phyloP scores from a whole-genome alignment of 2,797 vertebrate species.

The Crypturellus tataupa region DNA sequence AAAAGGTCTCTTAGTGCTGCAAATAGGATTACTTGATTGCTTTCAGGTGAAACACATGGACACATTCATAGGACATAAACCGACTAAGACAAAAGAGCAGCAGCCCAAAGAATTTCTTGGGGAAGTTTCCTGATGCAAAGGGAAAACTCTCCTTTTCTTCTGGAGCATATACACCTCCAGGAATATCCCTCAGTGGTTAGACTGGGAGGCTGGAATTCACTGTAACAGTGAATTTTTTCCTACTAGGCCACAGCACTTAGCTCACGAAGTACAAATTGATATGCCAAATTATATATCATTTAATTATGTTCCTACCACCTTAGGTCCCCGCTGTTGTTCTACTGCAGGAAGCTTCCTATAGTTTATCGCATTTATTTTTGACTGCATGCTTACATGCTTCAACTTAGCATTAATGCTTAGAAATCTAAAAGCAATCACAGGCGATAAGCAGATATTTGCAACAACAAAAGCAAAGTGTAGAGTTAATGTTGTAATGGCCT shows the following conservation, averaged over 20 bases:
- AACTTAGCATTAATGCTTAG: background rate
- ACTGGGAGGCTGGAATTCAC: background rate
- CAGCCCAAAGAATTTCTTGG: background rate
- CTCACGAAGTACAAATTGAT: background rate
- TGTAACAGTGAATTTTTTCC: background rate
- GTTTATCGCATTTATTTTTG: background rate
- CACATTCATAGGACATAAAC: background rate
- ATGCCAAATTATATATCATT: background rate
- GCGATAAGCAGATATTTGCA: background rate
- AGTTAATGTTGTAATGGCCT: background rate
- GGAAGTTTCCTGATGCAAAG: background rate
- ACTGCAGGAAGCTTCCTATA: background rate
- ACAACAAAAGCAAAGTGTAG: background rate
- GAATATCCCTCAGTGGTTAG: background rate
- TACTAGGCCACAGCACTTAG: background rate
- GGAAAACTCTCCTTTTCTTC: background rate
- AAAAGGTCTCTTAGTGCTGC: background rate
- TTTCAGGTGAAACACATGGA: background rate
- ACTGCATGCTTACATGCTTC: background rate
- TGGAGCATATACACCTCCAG: background rate
- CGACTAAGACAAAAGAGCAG: background rate
- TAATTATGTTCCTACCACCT: background rate
- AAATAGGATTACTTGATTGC: constrained; percentile 20
- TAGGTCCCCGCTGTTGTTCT: background rate
- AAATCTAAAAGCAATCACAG: background rate